Evolutionary conservation across 23 tunicate genomes (phyloP), one percentile per base, ranked within the genome.

Genomic region (Styela clava): DNA sequence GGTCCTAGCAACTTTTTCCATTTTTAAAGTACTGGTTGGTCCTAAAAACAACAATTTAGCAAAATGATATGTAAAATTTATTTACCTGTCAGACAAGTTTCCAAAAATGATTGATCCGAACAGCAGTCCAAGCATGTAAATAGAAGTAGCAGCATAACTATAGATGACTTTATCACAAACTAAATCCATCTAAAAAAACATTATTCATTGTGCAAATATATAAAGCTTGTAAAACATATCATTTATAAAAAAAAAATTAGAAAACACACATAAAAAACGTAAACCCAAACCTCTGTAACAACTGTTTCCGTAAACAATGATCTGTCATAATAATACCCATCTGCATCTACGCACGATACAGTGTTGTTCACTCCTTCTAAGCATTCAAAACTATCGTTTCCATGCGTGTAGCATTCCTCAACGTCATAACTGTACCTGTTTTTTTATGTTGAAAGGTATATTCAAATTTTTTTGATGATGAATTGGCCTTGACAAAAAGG

Each of bases 51-150:
- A n/a, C n/a, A n/a, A n/a, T n/a, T n/a, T n/a, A n/a, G n/a, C n/a
- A n/a, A n/a, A n/a, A n/a, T n/a, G n/a, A n/a, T n/a, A n/a, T n/a
- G n/a, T n/a, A n/a, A n/a, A n/a, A 22, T 27, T 67, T 0, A 67
- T 24, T 19, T 61, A 90, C 95, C 61, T 63, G 82, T 90, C 95
- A 34, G 89, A 82, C 35, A 90, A 73, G 31, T 85, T 73, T 74
- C 95, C 95, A 32, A 90, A 90, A 1, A 85, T 5, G 56, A 90
- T 51, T 0, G 95, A 90, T 3, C 95, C 95, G 33, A 90, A 37
- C 72, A 90, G 52, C 79, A 90, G 19, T 16, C 95, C 95, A 68
- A 63, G 85, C 77, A 86, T 86, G 82, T 73, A 90, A 52, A 90
- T 29, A 16, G 95, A 90, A 16, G 95, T 90, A 33, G 95, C 83